Evolutionary conservation across 2,888 invertebrate species (phyloP), one percentile per base, ranked within the genome.

Genomic region (Hirtodrosophila alboralis): DNA sequence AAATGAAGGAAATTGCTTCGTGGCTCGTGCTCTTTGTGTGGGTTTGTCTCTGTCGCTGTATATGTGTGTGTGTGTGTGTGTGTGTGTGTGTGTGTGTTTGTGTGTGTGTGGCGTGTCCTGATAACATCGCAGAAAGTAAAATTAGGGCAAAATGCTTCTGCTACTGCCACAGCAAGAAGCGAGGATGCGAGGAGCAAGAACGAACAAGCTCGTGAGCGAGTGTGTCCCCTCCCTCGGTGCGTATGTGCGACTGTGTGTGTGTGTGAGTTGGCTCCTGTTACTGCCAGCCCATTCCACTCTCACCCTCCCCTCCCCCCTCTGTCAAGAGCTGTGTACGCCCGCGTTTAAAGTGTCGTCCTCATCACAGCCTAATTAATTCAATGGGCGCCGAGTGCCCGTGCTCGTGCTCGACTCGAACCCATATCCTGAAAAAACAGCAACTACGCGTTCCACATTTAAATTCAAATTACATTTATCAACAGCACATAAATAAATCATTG

Each of bases 81-180:
- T 52, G 34, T 45, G 31, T 63, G 52, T 47, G 63, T 59, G 40
- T 56, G 43, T 45, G 30, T 68, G 56, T 37, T 27, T 37, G 48
- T 53, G 65, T 72, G 10, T 72, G 47, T 71, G 64, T 56, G 53
- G 81, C 70, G 48, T 75, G 84, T 84, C 83, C 85, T 83, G 85
- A 84, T 83, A 79, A 77, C 83, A 84, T 81, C 83, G 81, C 75
- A 68, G 81, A 83, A 83, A 83, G 85, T 83, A 83, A 83, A 83
- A 83, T 83, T 83, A 79, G 81, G 81, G 81, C 81, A 83, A 79
- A 79, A 83, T 84, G 66, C 75, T 81, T 64, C 70, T 56, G 40
- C 40, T 40, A 8, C 26, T 52, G 62, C 54, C 5, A 4, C 18
- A 18, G n/a, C n/a, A 47, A 44, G 43, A 23, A 61, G 54, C 67